Evolutionary conservation across 2,113 vertebrate species (phyloP).

Genomic region (Prolemur simus): DNA sequence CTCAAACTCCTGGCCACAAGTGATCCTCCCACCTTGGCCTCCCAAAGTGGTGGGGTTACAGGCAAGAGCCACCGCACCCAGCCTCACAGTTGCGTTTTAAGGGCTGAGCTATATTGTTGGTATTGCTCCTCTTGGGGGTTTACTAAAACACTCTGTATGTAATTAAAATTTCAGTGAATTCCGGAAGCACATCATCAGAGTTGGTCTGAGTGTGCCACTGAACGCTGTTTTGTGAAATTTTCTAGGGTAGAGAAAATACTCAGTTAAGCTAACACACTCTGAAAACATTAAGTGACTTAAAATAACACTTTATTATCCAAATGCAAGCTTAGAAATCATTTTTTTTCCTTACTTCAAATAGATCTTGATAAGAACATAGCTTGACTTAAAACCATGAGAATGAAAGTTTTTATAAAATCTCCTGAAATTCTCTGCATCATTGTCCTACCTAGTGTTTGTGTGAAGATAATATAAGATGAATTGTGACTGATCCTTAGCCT

Average conservation of each 20-base stretch:
- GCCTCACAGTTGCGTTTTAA: slow-evolving; percentile 5
- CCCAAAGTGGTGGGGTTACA: no score
- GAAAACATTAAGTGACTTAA: slow-evolving; percentile 28
- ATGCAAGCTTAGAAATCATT: slow-evolving; percentile 29
- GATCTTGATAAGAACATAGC: slow-evolving; percentile 10
- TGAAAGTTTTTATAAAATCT: slow-evolving; percentile 31
- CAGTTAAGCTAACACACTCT: neutral
- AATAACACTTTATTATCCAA: slow-evolving; percentile 50
- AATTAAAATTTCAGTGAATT: slow-evolving; percentile 80
- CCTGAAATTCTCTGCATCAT: neutral
- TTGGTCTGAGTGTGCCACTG: slow-evolving; percentile 58
- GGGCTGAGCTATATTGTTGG: slow-evolving; percentile 56
- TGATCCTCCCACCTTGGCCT: no score
- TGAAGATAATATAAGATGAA: slow-evolving; percentile 36
- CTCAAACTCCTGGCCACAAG: no score
- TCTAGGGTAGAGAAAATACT: slow-evolving; percentile 7
- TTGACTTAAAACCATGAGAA: slow-evolving; percentile 35
- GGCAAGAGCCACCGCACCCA: no score
- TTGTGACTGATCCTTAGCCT: slow-evolving; percentile 53
- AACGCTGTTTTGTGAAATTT: neutral
- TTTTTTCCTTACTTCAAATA: slow-evolving; percentile 33
- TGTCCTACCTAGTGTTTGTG: neutral
- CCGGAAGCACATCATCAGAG: slow-evolving; percentile 35
- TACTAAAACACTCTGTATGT: slow-evolving; percentile 68
- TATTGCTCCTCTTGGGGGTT: slow-evolving; percentile 60